Conservation (phyloP, 1,140 invertebrate genomes). For the Diachasmimorpha longicaudata region DNA sequence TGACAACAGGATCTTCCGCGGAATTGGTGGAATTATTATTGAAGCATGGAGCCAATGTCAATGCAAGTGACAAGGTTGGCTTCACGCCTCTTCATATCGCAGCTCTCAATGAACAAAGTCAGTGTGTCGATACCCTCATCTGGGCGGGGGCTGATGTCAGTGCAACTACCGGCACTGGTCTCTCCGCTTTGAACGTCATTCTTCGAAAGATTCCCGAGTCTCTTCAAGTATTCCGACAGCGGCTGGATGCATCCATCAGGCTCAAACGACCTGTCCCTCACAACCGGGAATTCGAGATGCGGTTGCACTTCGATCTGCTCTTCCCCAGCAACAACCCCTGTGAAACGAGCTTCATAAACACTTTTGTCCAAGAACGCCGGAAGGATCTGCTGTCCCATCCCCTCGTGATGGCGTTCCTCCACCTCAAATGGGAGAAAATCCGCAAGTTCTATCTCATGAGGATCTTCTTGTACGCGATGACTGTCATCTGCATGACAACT, state of each 20-base stretch:
- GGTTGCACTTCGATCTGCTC: slow-evolving; percentile 66
- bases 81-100: slow-evolving; percentile 75
- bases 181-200: slow-evolving; percentile 69
- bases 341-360: slow-evolving; percentile 69
- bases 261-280: slow-evolving; percentile 63
- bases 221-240: slow-evolving; percentile 63
- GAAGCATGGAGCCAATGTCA: slow-evolving; percentile 63
- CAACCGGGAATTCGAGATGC: slow-evolving; percentile 68
- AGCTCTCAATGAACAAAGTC: slow-evolving; percentile 68
- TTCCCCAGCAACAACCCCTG: slow-evolving; percentile 66
- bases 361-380: slow-evolving; percentile 67
- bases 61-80: slow-evolving; percentile 70
- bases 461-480: slow-evolving; percentile 68
- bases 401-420: slow-evolving; percentile 68
- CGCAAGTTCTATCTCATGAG: slow-evolving; percentile 69
- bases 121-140: slow-evolving; percentile 69
- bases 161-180: slow-evolving; percentile 66
- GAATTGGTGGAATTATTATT: slow-evolving; percentile 66
- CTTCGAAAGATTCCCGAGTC: slow-evolving; percentile 68
- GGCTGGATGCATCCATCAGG: slow-evolving; percentile 66
- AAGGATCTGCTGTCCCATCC: slow-evolving; percentile 70
- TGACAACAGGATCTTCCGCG: slow-evolving; percentile 59
- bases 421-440: slow-evolving; percentile 72
- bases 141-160: slow-evolving; percentile 72
- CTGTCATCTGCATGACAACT: slow-evolving; percentile 67